Evolutionary conservation across 2,113 vertebrate genomes (phyloP).

Genomic region (Okapia johnstoni): DNA sequence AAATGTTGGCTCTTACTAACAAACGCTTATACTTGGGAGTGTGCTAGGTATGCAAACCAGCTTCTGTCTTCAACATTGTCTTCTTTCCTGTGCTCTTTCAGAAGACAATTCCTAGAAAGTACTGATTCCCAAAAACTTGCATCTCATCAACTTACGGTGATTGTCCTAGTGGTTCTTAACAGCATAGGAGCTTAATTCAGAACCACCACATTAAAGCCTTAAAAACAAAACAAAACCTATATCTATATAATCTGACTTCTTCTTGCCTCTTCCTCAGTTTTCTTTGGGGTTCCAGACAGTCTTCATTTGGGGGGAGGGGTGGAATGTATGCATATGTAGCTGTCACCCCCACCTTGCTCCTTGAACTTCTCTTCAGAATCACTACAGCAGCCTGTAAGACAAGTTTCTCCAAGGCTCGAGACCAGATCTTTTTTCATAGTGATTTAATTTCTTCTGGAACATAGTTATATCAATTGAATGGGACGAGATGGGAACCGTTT

Average conservation of each 20-base stretch:
- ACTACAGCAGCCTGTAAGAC: fast-evolving
- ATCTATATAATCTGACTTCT: neutral
- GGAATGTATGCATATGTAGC: neutral
- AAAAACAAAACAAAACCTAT: neutral
- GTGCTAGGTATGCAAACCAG: neutral
- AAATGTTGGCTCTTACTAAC: neutral
- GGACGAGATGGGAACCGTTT: neutral
- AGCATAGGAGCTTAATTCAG: neutral
- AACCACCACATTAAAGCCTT: neutral
- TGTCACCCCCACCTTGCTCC: neutral
- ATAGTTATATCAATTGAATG: neutral
- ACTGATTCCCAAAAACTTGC: neutral
- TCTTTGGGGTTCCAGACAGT: neutral
- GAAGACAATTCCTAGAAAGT: neutral
- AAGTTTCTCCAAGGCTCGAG: neutral
- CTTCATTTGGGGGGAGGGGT: neutral
- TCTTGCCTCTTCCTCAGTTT: neutral
- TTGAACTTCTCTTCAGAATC: neutral
- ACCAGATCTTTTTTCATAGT: neutral
- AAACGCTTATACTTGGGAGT: too few relatives aligned
- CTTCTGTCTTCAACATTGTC: neutral
- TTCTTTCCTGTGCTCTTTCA: neutral
- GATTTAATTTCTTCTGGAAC: conserved; percentile 1
- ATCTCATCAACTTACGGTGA: neutral
- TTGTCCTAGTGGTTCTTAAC: neutral